Evolutionary conservation across 2,888 invertebrate species (phyloP), one percentile per base, ranked within the genome.

Genomic region (Cloeon dipterum): DNA sequence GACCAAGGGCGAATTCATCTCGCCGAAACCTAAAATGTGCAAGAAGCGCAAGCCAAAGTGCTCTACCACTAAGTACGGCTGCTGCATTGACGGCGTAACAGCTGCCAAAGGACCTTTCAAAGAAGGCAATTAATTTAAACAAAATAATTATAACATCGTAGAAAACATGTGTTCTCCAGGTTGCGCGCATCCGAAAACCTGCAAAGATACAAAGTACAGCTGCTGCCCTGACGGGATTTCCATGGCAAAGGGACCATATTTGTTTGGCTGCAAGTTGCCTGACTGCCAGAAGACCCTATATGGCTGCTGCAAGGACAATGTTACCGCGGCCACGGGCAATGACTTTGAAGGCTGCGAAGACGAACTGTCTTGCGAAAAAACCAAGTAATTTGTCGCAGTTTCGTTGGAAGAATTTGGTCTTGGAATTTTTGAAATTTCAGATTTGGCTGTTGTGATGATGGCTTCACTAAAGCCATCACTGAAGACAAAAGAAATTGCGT

Each of bases 211-310:
- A 0, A 61, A 66, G 47, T 69, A 62, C 46, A 81, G 82, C 1
- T 89, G 89, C 52, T 89, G 89, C 50, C 65, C 72, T 10, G 86
- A 88, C 52, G 76, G 71, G 0, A 70, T 83, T 1, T 81, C 83
- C 0, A 69, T 78, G 3, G 78, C 82, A 0, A 53, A 59, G 38
- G 86, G 85, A 8, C 62, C 68, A 1, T 61, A 73, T 11, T 53
- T 65, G 41, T 60, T 72, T 48, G 89, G 78, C 3, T 94, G 93
- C 51, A 82, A 83, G 1, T 55, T 64, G 26, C 61, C 68, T 1
- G 64, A 67, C 8, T 88, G 88, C 50, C 65, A 65, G 1, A 74
- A 75, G 48, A 76, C 79, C 0, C 59, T 88, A 5, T 89, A 76
- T 49, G 89, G 89, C 3, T 91, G 89, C 52, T 91, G 89, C 49